Evolutionary conservation across 2,888 invertebrate species (phyloP).

Genomic region (Clistopyga incitator): DNA sequence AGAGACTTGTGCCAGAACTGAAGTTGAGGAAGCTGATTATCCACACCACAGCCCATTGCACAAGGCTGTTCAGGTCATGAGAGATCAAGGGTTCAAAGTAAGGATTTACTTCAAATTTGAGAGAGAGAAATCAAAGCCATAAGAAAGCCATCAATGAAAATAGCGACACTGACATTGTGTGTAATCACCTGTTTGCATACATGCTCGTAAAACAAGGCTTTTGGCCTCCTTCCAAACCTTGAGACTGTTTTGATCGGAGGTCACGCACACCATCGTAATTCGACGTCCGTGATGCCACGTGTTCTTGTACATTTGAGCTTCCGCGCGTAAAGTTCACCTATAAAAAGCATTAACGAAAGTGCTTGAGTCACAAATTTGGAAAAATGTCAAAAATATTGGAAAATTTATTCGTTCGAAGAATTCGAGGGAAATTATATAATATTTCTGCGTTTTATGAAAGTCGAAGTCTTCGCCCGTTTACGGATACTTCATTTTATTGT

Average conservation of each 20-base stretch:
- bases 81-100: constrained; percentile 95
- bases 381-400: constrained; percentile 1
- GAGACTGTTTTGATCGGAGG: constrained; percentile 72
- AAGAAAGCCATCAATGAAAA: background rate
- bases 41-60: constrained; percentile 90
- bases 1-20: constrained; percentile 96
- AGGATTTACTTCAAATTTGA: constrained; percentile 25
- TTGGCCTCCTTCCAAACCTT: constrained; percentile 71
- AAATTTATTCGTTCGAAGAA: background rate
- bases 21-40: constrained; percentile 97
- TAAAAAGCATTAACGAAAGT: constrained; percentile 15
- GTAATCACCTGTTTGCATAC: constrained; percentile 56
- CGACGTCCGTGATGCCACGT: constrained; percentile 25
- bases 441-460: background rate
- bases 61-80: constrained; percentile 91
- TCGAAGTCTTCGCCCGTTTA: background rate
- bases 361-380: background rate
- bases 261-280: constrained; percentile 50
- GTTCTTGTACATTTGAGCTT: constrained; percentile 13
- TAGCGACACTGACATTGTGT: constrained; percentile 11
- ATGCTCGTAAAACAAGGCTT: constrained; percentile 42
- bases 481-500: too few species aligned
- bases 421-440: background rate
- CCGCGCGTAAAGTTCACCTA: background rate
- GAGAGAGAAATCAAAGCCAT: background rate